These are phyloP conservation scores for Lochmaea capreae DNA, from an alignment of 2,888 invertebrate genomes.

Conservation along the genomic window DNA sequence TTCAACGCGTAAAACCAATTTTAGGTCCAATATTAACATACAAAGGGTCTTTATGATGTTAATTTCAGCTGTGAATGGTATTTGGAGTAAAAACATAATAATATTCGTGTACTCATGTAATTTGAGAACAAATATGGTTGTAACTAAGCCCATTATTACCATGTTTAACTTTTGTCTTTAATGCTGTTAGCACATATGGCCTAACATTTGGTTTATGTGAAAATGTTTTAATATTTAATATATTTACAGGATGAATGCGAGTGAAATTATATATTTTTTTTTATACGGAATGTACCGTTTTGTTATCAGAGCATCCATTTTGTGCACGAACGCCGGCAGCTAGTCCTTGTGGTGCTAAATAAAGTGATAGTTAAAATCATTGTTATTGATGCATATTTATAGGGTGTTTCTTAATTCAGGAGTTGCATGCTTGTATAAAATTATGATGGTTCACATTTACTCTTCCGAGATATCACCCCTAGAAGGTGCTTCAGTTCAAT, in stretches of 20 bases:
- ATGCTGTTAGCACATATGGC: constrained; percentile 13
- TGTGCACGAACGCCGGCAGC: too few relatives aligned
- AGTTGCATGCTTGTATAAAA: too few relatives aligned
- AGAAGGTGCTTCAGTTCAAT: too few relatives aligned
- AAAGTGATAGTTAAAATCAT: too few relatives aligned
- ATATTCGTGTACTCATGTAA: constrained; percentile 17
- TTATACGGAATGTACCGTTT: background rate
- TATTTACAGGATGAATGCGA: background rate
- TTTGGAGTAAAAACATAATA: constrained; percentile 13
- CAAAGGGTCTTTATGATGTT: constrained; percentile 4
- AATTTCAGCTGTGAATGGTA: constrained; percentile 5
- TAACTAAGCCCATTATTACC: constrained; percentile 20
- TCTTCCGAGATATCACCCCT: too few relatives aligned
- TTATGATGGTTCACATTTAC: too few relatives aligned
- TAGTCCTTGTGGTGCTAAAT: too few relatives aligned
- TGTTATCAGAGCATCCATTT: background rate
- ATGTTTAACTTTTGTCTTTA: constrained; percentile 25
- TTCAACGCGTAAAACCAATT: background rate
- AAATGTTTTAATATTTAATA: constrained; percentile 1
- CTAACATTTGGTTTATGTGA: constrained; percentile 13
- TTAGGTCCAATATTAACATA: constrained; percentile 4
- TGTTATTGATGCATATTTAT: too few relatives aligned
- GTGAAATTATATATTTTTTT: background rate
- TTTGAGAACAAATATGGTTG: constrained; percentile 20
- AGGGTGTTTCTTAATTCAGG: too few relatives aligned